Evolutionary conservation across 1,140 invertebrate species (phyloP), one percentile per base, ranked within the genome.

Genomic region (Meloidogyne floridensis): DNA sequence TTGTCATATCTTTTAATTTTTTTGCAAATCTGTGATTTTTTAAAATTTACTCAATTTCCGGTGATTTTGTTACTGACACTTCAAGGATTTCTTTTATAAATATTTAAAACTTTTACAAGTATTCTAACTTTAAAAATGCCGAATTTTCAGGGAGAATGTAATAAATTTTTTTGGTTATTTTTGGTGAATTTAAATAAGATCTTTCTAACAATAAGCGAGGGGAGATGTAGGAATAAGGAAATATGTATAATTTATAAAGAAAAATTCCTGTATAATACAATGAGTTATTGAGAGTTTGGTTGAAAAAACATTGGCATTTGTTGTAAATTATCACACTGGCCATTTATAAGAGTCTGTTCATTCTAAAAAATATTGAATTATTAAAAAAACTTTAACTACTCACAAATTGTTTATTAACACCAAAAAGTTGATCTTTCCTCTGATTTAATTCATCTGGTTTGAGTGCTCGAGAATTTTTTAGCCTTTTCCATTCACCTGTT

Each of bases 401-500:
- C n/a, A 59, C 59, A 18, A 65, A 65, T 65, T 65, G 59, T 65
- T 65, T 65, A 15, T 18, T 65, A 6, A 15, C n/a, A 65, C 59
- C 59, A 18, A 65, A 65, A n/a, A 65, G n/a, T 65, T 65, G 59
- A 18, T 65, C 59, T 65, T 65, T 65, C n/a, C 59, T 15, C 59
- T n/a, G 15, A 8, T 65, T 65, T 5, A 65, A 11, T 65, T 65
- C 59, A 6, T 65, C 59, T 11, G 59, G 59, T 13, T 65, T n/a
- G 10, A 65, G 74, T 3, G n/a, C 51, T 7, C 75, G 15, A 53
- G 69, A 56, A 69, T 79, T 72, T 6, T 72, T 20, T 53, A 79
- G 15, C 18, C 77, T 43, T 72, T 80, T 80, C 80, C 80, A 80
- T 20, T 82, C 81, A 13, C 81, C 81, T n/a, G 81, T 82, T 43